Evolutionary conservation across 2,888 invertebrate genomes (phyloP).

Genomic region (Agrotis puta): DNA sequence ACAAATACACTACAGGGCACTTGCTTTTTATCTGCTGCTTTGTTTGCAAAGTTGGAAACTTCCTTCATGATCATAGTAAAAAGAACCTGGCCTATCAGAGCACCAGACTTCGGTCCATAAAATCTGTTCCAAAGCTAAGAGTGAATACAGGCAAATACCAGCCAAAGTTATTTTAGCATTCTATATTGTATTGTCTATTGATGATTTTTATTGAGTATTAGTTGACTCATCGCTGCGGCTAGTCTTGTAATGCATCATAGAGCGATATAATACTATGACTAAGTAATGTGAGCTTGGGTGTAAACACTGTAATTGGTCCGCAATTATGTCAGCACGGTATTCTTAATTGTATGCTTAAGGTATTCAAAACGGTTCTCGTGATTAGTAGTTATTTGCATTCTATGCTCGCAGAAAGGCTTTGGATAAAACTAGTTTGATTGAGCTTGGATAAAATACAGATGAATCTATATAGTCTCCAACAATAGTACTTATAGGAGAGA

Average conservation of each 20-base stretch:
- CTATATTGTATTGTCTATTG: slow-evolving; percentile 1
- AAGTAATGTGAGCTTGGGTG: slow-evolving; percentile 45
- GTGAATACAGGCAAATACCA: neutral
- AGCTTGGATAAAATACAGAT: neutral
- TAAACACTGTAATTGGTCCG: slow-evolving; percentile 54
- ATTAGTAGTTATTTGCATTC: slow-evolving; percentile 22
- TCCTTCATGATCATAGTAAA: no score
- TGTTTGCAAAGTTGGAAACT: no score
- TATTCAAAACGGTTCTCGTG: slow-evolving; percentile 42
- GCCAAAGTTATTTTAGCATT: neutral
- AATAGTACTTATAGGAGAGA: neutral
- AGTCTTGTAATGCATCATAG: slow-evolving; percentile 36
- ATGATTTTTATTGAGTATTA: slow-evolving; percentile 25
- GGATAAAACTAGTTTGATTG: neutral
- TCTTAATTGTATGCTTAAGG: slow-evolving; percentile 23
- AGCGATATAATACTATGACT: slow-evolving; percentile 57
- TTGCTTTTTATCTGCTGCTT: no score
- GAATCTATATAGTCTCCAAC: neutral
- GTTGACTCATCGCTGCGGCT: slow-evolving; percentile 50
- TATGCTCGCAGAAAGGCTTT: neutral
- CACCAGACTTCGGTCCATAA: neutral
- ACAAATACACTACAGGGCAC: slow-evolving; percentile 27
- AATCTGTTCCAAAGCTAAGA: neutral
- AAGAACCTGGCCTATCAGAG: neutral
- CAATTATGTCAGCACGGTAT: slow-evolving; percentile 51